phyloP scores from a whole-genome alignment of 2,797 vertebrate genomes.

The Lepidocolaptes lacrymiger region DNA sequence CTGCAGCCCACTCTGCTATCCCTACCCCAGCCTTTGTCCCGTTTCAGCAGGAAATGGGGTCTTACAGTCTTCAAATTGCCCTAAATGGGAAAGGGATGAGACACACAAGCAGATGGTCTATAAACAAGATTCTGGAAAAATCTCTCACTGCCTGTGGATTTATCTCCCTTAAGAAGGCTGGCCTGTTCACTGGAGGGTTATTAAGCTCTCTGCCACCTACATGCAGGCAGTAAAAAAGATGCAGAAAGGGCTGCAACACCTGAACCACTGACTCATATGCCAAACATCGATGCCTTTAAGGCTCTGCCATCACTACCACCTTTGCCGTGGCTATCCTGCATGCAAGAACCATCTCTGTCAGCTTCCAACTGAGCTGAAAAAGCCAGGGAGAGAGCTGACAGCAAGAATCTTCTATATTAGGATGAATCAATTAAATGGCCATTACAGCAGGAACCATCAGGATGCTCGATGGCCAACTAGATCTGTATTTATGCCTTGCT shows the following conservation, averaged over 20 bases:
- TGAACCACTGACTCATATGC: not conserved
- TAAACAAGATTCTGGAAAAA: not conserved
- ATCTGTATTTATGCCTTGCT: not conserved
- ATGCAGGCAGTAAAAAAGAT: not conserved
- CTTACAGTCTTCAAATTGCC: not conserved
- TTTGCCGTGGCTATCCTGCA: not conserved
- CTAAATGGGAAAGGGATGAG: not conserved
- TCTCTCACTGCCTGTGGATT: not conserved
- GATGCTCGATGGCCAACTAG: not conserved
- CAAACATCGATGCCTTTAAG: not conserved
- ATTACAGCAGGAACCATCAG: not conserved
- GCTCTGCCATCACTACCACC: not conserved
- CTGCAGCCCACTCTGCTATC: not conserved
- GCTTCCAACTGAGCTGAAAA: not conserved
- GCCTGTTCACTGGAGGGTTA: not conserved
- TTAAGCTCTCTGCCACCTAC: not conserved
- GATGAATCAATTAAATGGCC: constrained; percentile 3
- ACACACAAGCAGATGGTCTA: not conserved
- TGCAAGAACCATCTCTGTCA: not conserved
- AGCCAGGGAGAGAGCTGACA: not conserved
- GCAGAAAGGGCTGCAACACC: not conserved
- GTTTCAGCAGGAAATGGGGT: not conserved
- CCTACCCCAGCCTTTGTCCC: not conserved
- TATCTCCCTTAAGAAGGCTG: not conserved
- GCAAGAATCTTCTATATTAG: not conserved